These are phyloP conservation scores for Urocynchramus pylzowi DNA, from an alignment of 2,113 vertebrate species.

Conservation along the genomic window DNA sequence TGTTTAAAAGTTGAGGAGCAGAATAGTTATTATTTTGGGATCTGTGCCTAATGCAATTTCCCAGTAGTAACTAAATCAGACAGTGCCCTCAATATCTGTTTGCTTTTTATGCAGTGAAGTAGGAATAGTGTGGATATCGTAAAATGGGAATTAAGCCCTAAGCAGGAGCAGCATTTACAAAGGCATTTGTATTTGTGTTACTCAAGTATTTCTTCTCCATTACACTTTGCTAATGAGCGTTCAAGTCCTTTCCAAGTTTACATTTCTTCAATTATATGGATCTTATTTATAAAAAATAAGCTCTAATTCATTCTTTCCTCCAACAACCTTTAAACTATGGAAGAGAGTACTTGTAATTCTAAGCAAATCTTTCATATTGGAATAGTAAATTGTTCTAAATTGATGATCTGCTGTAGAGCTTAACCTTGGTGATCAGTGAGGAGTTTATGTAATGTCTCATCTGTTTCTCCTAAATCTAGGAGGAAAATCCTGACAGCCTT, in stretches of 20 bases:
- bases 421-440: neutral
- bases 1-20: neutral
- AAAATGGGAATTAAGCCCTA: neutral
- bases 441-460: neutral
- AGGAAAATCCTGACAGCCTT: neutral
- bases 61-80: neutral
- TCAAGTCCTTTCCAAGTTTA: neutral
- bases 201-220: neutral
- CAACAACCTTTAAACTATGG: neutral
- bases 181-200: neutral
- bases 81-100: neutral
- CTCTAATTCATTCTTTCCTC: neutral
- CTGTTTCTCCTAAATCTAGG: neutral
- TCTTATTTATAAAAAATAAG: neutral
- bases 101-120: neutral
- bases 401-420: neutral
- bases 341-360: neutral
- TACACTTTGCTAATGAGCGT: neutral
- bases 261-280: neutral
- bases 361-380: neutral
- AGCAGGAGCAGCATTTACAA: neutral
- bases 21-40: neutral
- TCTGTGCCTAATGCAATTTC: constrained; percentile 18
- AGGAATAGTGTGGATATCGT: neutral
- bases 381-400: neutral